Evolutionary conservation across 2,888 invertebrate species (phyloP).

Genomic region (Brachycybe producta): DNA sequence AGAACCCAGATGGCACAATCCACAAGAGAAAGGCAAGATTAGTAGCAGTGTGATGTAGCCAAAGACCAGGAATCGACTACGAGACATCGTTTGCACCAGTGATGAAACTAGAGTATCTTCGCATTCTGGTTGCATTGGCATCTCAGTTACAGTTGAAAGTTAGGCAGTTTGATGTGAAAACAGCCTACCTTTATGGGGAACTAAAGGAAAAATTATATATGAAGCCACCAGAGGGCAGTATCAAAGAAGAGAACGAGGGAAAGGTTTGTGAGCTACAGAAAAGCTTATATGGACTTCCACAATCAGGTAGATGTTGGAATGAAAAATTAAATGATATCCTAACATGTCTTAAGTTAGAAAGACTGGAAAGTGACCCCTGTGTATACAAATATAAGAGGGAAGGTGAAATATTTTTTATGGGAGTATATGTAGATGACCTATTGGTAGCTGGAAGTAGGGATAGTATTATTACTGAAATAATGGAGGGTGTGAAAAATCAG

Average conservation of each 20-base stretch:
- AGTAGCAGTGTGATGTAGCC: slow-evolving; percentile 18
- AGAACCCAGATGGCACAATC: slow-evolving; percentile 17
- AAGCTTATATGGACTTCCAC: slow-evolving; percentile 19
- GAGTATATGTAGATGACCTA: no score
- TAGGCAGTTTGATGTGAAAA: slow-evolving; percentile 16
- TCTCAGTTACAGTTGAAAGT: slow-evolving; percentile 4
- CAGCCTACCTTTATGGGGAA: slow-evolving; percentile 18
- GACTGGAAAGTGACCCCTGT: no score
- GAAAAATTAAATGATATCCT: slow-evolving; percentile 17
- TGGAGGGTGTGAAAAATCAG: no score
- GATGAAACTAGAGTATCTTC: slow-evolving; percentile 9
- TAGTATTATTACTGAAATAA: no score
- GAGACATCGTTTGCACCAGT: slow-evolving; percentile 18
- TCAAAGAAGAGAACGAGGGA: slow-evolving; percentile 6
- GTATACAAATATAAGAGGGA: no score
- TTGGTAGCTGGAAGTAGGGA: no score
- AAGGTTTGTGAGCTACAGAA: slow-evolving; percentile 17
- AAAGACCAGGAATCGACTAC: slow-evolving; percentile 17
- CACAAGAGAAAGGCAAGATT: slow-evolving; percentile 18
- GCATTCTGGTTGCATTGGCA: slow-evolving; percentile 15
- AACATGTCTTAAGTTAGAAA: no score
- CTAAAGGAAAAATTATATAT: slow-evolving; percentile 18
- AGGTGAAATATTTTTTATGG: no score
- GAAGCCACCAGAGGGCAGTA: slow-evolving; percentile 18
- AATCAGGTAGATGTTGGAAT: slow-evolving; percentile 18